phyloP scores from a whole-genome alignment of 2,113 vertebrate genomes.

The Apeltes quadracus region DNA sequence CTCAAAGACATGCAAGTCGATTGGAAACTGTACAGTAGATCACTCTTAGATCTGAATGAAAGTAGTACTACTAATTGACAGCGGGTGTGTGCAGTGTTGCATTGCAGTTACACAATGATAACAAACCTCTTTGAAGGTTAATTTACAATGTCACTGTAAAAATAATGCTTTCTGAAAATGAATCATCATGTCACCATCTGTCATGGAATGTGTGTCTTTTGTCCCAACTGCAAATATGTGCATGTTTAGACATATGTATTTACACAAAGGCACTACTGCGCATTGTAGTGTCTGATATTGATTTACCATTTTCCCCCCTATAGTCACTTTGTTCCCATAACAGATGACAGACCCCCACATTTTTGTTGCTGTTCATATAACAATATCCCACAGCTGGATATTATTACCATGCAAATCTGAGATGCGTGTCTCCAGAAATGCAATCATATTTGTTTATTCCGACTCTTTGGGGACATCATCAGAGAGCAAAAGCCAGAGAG shows the following conservation, averaged over 20 bases:
- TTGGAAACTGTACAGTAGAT: not conserved
- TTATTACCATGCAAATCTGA: conserved; percentile 59
- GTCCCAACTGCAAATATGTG: not conserved
- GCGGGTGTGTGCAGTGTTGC: not conserved
- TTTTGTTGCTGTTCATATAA: conserved; percentile 51
- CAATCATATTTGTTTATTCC: conserved; percentile 60
- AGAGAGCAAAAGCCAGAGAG: conserved; percentile 19
- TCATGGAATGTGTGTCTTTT: not conserved
- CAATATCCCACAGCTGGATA: conserved; percentile 51
- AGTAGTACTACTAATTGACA: not conserved
- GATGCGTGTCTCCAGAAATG: conserved; percentile 47
- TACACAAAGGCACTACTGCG: not conserved
- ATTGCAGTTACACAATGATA: not conserved
- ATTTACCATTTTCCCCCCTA: conserved; percentile 18
- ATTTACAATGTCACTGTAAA: not conserved
- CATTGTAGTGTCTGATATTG: conserved; percentile 5
- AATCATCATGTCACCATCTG: not conserved
- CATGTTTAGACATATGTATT: not conserved
- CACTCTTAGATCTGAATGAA: conserved; percentile 1
- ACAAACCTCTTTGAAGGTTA: not conserved
- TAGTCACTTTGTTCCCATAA: conserved; percentile 9
- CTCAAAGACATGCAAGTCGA: not conserved
- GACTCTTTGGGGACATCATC: conserved; percentile 35
- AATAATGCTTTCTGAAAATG: not conserved
- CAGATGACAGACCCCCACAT: conserved; percentile 1